These are phyloP conservation scores for Astropecten irregularis DNA, from an alignment of 53 echinoderm and acorn worm genomes.

Conservation along the genomic window DNA sequence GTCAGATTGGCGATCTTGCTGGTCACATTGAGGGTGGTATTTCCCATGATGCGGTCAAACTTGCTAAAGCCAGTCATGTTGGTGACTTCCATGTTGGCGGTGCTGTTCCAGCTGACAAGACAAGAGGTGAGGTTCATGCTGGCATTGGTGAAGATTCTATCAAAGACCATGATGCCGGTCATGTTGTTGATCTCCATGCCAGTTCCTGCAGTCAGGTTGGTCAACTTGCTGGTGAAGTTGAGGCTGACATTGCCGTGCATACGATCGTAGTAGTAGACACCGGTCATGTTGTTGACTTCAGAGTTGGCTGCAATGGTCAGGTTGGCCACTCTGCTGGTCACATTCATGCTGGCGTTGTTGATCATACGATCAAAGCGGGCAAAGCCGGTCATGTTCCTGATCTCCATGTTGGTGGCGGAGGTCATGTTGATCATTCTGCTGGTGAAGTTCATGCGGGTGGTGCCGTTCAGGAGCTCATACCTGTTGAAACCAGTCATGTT, in stretches of 20 bases:
- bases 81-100: constrained; percentile 36
- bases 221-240: constrained; percentile 61
- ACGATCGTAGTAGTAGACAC: constrained; percentile 30
- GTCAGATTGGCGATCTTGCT: constrained; percentile 33
- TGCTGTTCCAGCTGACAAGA: constrained; percentile 28
- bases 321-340: constrained; percentile 60
- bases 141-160: constrained; percentile 49
- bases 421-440: constrained; percentile 64
- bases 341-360: constrained; percentile 44
- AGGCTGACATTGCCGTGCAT: constrained; percentile 44
- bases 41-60: constrained; percentile 42
- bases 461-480: constrained; percentile 62
- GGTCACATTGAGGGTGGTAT: constrained; percentile 26
- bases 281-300: constrained; percentile 39
- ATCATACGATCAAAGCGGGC: constrained; percentile 49
- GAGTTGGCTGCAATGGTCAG: constrained; percentile 52
- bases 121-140: constrained; percentile 27
- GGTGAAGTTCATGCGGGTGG: constrained; percentile 48
- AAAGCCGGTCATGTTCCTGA: constrained; percentile 62
- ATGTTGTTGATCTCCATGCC: constrained; percentile 56
- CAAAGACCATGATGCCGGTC: constrained; percentile 58
- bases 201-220: constrained; percentile 50
- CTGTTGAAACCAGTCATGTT: constrained; percentile 55
- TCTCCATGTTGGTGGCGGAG: constrained; percentile 58
- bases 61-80: constrained; percentile 51